Evolutionary conservation across 1,140 invertebrate genomes (phyloP).

Genomic region (Mactra quadrangularis): DNA sequence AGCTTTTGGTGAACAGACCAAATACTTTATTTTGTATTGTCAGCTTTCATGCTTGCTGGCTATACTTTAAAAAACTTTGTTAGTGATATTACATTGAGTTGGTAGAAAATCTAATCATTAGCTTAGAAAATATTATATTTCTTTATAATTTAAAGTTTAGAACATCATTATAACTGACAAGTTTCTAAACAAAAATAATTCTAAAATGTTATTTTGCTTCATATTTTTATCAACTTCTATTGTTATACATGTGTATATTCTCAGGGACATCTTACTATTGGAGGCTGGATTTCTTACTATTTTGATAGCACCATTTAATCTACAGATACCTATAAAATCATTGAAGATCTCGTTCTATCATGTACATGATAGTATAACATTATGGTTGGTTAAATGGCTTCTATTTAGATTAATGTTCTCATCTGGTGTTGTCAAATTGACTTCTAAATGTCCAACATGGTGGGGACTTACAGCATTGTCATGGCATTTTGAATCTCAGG

Average conservation of each 20-base stretch:
- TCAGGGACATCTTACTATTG: conserved; percentile 90
- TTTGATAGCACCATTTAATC: conserved; percentile 88
- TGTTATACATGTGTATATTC: conserved; percentile 14
- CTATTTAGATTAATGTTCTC: conserved; percentile 92
- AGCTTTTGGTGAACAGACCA: no score
- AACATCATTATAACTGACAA: no score
- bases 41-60: no score
- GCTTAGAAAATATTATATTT: no score
- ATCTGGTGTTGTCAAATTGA: conserved; percentile 90
- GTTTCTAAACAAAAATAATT: no score
- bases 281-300: conserved; percentile 91
- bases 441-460: conserved; percentile 91
- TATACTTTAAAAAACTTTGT: no score
- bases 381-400: conserved; percentile 92
- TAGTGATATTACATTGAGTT: no score
- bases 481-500: conserved; percentile 90
- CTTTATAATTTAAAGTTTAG: no score
- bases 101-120: no score
- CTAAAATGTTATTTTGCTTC: no score
- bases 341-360: conserved; percentile 83
- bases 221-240: no score
- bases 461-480: conserved; percentile 91
- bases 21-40: no score
- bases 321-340: conserved; percentile 71
- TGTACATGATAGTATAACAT: conserved; percentile 84